Conservation (phyloP, 2,113 vertebrate genomes). For the Hemibagrus wyckioides region DNA sequence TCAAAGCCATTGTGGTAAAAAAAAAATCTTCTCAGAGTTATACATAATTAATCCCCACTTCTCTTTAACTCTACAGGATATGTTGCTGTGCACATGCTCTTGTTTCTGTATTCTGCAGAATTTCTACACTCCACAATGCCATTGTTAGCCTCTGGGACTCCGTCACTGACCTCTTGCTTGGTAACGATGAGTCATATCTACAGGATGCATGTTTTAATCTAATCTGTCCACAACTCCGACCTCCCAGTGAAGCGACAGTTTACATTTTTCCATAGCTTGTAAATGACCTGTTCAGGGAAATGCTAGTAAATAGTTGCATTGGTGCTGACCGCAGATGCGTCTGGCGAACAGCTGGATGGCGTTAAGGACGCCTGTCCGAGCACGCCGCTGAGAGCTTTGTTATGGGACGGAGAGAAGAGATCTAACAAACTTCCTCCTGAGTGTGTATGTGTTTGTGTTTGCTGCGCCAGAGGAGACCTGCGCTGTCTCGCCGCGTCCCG, state of each 20-base stretch:
- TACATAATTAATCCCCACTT: neutral
- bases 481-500: neutral
- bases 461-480: neutral
- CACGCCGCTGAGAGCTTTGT: constrained; percentile 22
- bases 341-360: constrained; percentile 30
- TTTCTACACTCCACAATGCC: neutral
- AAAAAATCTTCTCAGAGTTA: neutral
- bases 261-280: constrained; percentile 28
- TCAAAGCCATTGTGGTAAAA: neutral
- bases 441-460: neutral
- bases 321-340: constrained; percentile 26
- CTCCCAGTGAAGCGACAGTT: constrained; percentile 12
- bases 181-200: constrained; percentile 4
- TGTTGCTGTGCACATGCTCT: neutral
- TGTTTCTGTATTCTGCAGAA: neutral
- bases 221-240: neutral
- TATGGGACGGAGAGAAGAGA: neutral
- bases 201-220: neutral
- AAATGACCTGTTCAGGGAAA: constrained; percentile 34
- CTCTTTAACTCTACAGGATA: no score
- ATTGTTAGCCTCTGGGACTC: neutral
- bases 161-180: neutral
- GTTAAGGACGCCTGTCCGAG: constrained; percentile 17
- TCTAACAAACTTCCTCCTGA: constrained; percentile 15
- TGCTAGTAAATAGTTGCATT: constrained; percentile 37